Percentiles rank a stretch among this genome's conserved stretches.
Evolutionary conservation across 2,797 vertebrate genomes (phyloP).

Genomic region (Danio tinwini): DNA sequence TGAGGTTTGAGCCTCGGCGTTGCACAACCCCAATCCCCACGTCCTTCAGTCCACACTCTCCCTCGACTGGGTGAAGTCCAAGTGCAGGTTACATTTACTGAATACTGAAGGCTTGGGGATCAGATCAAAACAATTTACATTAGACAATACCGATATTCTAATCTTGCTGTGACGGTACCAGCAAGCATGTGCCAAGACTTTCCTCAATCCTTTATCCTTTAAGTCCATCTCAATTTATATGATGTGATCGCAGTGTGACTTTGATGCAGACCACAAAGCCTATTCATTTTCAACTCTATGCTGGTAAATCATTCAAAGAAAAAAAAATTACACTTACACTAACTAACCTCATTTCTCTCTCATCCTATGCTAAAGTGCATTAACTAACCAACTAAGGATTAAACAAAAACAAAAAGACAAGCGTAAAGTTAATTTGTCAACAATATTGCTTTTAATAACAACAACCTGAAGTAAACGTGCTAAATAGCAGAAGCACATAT

Average conservation of each 20-base stretch:
- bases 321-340: background rate
- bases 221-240: background rate
- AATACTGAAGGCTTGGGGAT: slow-evolving; percentile 2
- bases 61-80: slow-evolving; percentile 46
- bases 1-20: slow-evolving; percentile 11
- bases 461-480: background rate
- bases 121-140: background rate
- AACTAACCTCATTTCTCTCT: background rate
- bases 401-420: background rate
- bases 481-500: background rate
- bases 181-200: background rate
- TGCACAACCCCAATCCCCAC: slow-evolving; percentile 49
- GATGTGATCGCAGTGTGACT: background rate
- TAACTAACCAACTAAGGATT: background rate
- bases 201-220: slow-evolving; percentile 4
- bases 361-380: background rate
- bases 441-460: background rate
- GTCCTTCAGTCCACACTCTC: slow-evolving; percentile 23
- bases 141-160: background rate
- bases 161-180: background rate
- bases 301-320: slow-evolving; percentile 40
- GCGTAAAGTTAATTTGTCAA: background rate
- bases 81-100: background rate
- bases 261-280: background rate
- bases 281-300: slow-evolving; percentile 8